Base-by-base conservation (phyloP, 2,797 vertebrate species). In the Aldrovandia affinis region DNA sequence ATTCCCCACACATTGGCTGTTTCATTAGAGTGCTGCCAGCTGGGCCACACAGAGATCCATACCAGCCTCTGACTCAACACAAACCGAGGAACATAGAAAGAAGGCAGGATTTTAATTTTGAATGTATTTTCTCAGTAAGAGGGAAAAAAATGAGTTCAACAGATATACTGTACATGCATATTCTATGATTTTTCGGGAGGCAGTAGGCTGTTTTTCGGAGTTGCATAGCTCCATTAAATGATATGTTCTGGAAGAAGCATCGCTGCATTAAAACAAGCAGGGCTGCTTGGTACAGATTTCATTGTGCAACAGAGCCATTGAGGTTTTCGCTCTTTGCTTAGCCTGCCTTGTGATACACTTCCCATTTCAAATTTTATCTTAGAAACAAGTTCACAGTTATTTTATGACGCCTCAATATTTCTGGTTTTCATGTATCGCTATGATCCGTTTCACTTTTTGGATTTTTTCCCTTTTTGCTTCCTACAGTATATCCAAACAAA, bases 11-110 rank as follows among this genome's bases (percentile, higher is more conserved):
- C 86, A 83, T 77, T 42, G 81, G 52, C 83, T 77, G 85, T 61
- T 83, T 81, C 83, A 90, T 86, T 90, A 89, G 90, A 89, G 91
- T 83, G 68, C 84, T 89, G 89, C 90, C 90, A 92, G 89, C 81
- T 88, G 86, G 88, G 88, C 87, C 86, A 77, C 82, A 84, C 86
- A 52, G 28, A 42, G 63, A 73, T 77, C 73, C 73, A 77, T 25
- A 47, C 42, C 22, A 77, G 73, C 39, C 25, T 44, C 73, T 25
- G 20, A 22, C 42, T n/a, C 22, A 10, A 79, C 73, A 8, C 78
- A 52, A 52, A n/a, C 22, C 20, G 44, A 44, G 39, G 3, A 15
- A 33, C 14, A 44, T 15, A 33, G 47, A 79, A 54, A 79, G n/a
- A n/a, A n/a, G 12, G 14, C 78, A 52, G 28, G 22, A 77, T n/a